Percentiles rank a stretch among this genome's conserved stretches.
These are phyloP conservation scores for Andrena cerasifolii DNA, from an alignment of 1,140 invertebrate species.

Conservation along the genomic window DNA sequence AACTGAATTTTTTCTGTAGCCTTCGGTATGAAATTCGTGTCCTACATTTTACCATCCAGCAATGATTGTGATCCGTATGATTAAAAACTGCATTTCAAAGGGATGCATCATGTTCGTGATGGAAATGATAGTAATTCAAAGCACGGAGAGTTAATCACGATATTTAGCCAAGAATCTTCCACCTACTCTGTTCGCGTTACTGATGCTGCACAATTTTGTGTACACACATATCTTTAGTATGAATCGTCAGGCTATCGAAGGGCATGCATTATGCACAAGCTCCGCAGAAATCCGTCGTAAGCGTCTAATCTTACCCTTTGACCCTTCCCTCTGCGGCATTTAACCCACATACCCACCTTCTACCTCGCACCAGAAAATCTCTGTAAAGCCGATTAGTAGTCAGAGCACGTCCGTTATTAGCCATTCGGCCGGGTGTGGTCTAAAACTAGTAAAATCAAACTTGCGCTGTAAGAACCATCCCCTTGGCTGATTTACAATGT, in stretches of 20 bases:
- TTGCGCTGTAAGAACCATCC: constrained; percentile 34
- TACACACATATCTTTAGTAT: constrained; percentile 12
- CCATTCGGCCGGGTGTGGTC: constrained; percentile 62
- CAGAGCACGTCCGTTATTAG: constrained; percentile 75
- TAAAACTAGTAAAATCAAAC: constrained; percentile 67
- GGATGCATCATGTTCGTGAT: neutral
- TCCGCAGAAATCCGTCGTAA: constrained; percentile 33
- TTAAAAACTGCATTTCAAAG: neutral
- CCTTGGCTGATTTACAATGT: neutral
- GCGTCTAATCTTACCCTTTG: constrained; percentile 48
- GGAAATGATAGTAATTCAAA: neutral
- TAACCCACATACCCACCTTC: constrained; percentile 13
- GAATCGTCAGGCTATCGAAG: constrained; percentile 19
- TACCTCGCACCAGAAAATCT: constrained; percentile 41
- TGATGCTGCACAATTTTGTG: constrained; percentile 7
- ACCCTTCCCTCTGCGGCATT: constrained; percentile 25
- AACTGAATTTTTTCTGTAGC: neutral
- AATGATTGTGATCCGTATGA: too few relatives aligned
- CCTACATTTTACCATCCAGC: too few relatives aligned
- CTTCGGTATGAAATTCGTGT: neutral
- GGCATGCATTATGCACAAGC: constrained; percentile 60
- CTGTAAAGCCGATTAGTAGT: constrained; percentile 69
- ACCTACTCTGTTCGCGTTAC: too few relatives aligned
- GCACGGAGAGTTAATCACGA: neutral
- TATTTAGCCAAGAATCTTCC: neutral